Evolutionary conservation across 2,113 vertebrate species (phyloP), one percentile per base, ranked within the genome.

Genomic region (Heliornis fulica): DNA sequence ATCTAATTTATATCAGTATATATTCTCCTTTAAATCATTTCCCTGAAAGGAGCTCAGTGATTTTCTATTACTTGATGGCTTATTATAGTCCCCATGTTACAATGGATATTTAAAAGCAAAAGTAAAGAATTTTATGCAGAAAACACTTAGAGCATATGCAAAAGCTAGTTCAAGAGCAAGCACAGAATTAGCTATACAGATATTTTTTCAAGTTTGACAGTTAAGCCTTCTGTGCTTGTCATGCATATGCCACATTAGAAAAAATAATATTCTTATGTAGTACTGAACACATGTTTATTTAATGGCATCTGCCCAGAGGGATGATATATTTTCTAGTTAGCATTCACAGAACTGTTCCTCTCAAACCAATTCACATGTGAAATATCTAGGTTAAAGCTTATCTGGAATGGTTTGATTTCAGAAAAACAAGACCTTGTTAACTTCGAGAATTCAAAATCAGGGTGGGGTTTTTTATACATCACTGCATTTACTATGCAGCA

Each of bases 271-370:
- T 94, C 91, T 85, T 95, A 87, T 94, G 76, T 96, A 97, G 74
- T 93, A 94, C 94, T 84, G 93, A 97, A 97, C 76, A 96, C 96
- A 97, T 96, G 88, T 96, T 98, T 97, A 97, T 96, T 96, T 97
- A 98, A 97, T 97, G 96, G 94, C 97, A 89, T 95, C 96, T 97
- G 97, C 96, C 96, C 94, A 97, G 96, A 93, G 89, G 83, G 96
- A 97, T 94, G 93, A 95, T 71, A 54, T 68, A 97, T 95, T 97
- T 97, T 91, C 82, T 95, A 93, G 89, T 86, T 93, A 97, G 80
- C 82, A 75, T 83, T 96, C 94, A 88, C 75, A 82, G 75, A 96
- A 96, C 82, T 75, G 76, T 51, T 93, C 71, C 93, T 96, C 90
- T 94, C 87, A 90, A 96, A 96, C 83, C 89, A 93, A 97, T 93